Base-by-base conservation (phyloP, 2,888 invertebrate species). In the Clanis bilineata region DNA sequence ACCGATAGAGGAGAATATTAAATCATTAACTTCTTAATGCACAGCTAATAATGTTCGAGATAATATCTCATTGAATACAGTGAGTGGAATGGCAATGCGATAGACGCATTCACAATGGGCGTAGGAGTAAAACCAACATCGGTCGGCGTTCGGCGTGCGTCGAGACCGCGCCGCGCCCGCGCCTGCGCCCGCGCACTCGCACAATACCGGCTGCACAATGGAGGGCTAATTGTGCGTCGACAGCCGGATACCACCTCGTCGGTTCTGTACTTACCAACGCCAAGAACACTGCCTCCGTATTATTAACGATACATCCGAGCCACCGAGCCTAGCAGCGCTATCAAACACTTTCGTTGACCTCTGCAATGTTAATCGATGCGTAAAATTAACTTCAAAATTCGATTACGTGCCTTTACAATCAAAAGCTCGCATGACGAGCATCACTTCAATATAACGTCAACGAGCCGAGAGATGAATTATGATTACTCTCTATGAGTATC, bases 161-260 rank as follows among this genome's bases (percentile, higher is more conserved):
- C 25, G 3, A 64, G 69, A 62, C 61, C 61, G 64, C 61, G 38
- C 12, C 62, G 65, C 63, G 62, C 38, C 4, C 2, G 68, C 63
- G 71, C 67, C 71, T 75, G 84, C 83, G 83, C 83, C 79, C 82
- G 83, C 85, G 82, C 85, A 76, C 73, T 65, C 67, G 68, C 72
- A 85, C 84, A 85, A 84, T 84, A 73, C 77, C 67, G 67, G 62
- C 61, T 69, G 64, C 75, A 89, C 88, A 89, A 91, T 90, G 79
- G 84, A 76, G 70, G 69, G 84, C 88, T 91, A 90, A 92, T 92
- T 91, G 89, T 90, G 82, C 87, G 89, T 82, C 86, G 90, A 91
- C 90, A 90, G 81, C 74, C 78, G 77, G 79, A 82, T 74, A 82
- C 81, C 75, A 75, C 75, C 73, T 75, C 74, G 79, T 82, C 32